Base-by-base conservation (phyloP, 2,113 vertebrate species). In the Apus apus region DNA sequence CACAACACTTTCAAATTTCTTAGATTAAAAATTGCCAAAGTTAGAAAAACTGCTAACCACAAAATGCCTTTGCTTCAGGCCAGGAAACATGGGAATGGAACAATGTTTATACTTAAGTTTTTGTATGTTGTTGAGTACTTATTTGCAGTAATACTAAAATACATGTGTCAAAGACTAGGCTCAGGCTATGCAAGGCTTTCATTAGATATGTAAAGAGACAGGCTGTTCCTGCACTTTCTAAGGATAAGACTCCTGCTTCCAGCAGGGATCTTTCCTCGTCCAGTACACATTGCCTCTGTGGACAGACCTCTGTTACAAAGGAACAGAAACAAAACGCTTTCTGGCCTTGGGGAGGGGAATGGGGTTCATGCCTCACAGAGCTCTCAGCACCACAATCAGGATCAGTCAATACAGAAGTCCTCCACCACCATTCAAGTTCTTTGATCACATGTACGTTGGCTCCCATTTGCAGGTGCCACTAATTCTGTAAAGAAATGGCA, bases 251-350 rank as follows among this genome's bases (percentile, higher is more conserved):
- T 11, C 51, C 43, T 43, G 45, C 54, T 81, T 48, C 32, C 57
- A 93, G 76, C 56, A 88, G 0, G 0, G 38, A 51, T 67, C 30
- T 14, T 84, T 51, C 51, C 67, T 51, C 65, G 83, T 34, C 34
- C 43, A 51, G 38, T 15, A 60, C 8, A 16, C 19, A 6, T 0
- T 11, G 50, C 34, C 30, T 61, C 66, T 5, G 3, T 0, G 0
- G 68, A 54, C n/a, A 60, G 8, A 70, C 53, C 26, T 74, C 45
- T 30, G 15, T 29, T 22, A 29, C 25, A 86, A 11, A 54, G 38
- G 34, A 88, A 83, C 1, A 2, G 60, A 86, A 90, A 40, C 5
- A 48, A n/a, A 46, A 54, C 16, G 4, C 4, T 43, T 56, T 40
- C 23, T 75, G 43, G 11, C 7, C 19, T 0, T 65, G 38, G 11